Conservation (phyloP, 2,888 invertebrate species). For the Eupithecia inturbata region DNA sequence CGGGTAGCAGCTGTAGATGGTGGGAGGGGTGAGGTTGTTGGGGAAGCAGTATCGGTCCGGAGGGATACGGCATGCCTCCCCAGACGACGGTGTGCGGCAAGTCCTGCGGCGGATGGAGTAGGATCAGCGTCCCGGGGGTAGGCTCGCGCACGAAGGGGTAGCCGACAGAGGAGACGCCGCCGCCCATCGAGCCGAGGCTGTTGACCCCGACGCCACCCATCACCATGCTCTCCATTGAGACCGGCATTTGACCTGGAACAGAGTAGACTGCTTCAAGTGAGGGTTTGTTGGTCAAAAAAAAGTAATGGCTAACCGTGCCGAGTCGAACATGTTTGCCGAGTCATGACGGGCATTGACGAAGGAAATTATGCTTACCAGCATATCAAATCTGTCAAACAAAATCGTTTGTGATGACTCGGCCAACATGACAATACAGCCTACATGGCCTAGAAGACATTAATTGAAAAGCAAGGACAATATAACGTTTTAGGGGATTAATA, state of each 20-base stretch:
- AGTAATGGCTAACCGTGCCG: neutral
- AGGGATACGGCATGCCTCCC: constrained; percentile 86
- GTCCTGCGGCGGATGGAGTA: constrained; percentile 89
- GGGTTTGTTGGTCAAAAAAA: constrained; percentile 21
- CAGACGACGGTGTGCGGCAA: constrained; percentile 90
- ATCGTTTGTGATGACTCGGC: neutral
- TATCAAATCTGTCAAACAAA: neutral
- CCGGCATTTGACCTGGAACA: constrained; percentile 82
- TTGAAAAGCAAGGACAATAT: neutral
- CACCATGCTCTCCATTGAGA: constrained; percentile 90
- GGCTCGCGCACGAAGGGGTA: constrained; percentile 95
- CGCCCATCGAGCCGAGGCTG: constrained; percentile 87
- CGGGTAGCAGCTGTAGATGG: constrained; percentile 87
- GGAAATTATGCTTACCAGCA: neutral
- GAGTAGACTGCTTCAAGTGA: constrained; percentile 36
- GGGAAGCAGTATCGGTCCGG: constrained; percentile 72
- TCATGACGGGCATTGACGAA: neutral
- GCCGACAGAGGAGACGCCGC: constrained; percentile 87
- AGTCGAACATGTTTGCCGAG: neutral
- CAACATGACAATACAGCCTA: neutral
- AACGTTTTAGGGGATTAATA: neutral
- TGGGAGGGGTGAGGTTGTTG: constrained; percentile 85
- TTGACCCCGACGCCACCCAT: constrained; percentile 86
- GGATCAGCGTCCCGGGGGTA: constrained; percentile 91
- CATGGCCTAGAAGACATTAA: neutral